Evolutionary conservation across 2,113 vertebrate genomes (phyloP), one percentile per base, ranked within the genome.

Genomic region (Pimephales promelas): DNA sequence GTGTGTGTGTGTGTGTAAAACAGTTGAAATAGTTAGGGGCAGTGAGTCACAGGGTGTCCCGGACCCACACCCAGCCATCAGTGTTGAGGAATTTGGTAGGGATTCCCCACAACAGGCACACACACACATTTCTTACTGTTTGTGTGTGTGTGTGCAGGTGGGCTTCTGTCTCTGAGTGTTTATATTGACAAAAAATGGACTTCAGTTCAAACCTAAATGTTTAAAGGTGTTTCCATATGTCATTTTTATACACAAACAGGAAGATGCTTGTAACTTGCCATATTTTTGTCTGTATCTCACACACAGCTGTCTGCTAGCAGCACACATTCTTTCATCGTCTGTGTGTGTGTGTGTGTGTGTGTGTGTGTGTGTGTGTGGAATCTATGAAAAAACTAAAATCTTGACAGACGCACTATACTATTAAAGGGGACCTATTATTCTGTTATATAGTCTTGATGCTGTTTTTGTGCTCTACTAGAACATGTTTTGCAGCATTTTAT

Each of bases 41-140:
- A 28, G 11, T 77, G 79, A 82, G 52, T 66, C 71, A 75, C 34
- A 81, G 79, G 84, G 84, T 45, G 59, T 82, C 59, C 71, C 49
- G 16, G 59, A 6, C 31, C 79, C 71, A 43, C 59, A 82, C 79
- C 84, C 84, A 64, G 8, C 28, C 70, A 75, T 83, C 59, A 83
- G 36, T 61, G 43, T 43, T 83, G 52, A 61, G 81, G 81, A 36
- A 83, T 81, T 26, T 81, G 61, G 47, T 24, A 28, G 22, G 68
- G 71, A 70, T 81, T 77, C 72, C 49, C 56, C 49, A 45, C 43
- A 20, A 45, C 0, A 76, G 22, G 4, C 49, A 43, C 34, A 36
- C 45, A 40, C 2, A 75, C 43, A 18, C 61, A n/a, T n/a, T 14
- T 5, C 14, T 18, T 31, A 31, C 31, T 31, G 34, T 68, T 31